Evolutionary conservation across 2,888 invertebrate genomes (phyloP), one percentile per base, ranked within the genome.

Genomic region (Drosophila pseudotakahashii): DNA sequence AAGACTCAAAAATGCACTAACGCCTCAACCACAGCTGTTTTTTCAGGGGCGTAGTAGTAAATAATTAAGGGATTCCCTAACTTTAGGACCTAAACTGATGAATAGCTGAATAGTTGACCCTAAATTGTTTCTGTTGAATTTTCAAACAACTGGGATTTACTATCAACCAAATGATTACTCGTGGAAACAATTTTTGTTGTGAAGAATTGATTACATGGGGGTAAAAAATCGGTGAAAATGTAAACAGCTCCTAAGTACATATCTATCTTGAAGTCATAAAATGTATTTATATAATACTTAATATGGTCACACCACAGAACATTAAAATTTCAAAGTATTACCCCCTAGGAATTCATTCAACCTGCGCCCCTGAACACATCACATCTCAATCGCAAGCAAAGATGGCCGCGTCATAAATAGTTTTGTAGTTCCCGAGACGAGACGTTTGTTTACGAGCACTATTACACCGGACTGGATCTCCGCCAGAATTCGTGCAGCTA

Each of bases 391-490:
- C 26, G 59, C 53, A 19, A 41, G 42, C 60, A 60, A 60, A 60
- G 60, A 60, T 60, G 60, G 60, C 67, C 62, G 62, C 62, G 62
- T 63, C 67, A 42, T 42, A 48, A 48, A n/a, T 41, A 36, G 39
- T 11, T 34, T 34, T 11, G 41, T 41, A 60, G 39, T 34, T 42
- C 16, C 34, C 34, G 9, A 48, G n/a, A n/a, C 66, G 13, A 62
- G 34, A 26, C 67, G 34, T 66, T 63, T 63, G 67, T 66, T 48
- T 63, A 66, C 66, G 16, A 16, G 34, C 48, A 32, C 34, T 26
- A 26, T 16, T 11, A 23, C 54, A 34, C n/a, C 36, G 36, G 36
- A 48, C 34, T 9, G 23, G 50, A 41, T 32, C 14, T 59, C 30
- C 13, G 23, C 41, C 41, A 34, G 14, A 32, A 60, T 14, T 14